These are phyloP conservation scores for Brienomyrus brachyistius DNA, from an alignment of 2,113 vertebrate genomes.

Conservation along the genomic window DNA sequence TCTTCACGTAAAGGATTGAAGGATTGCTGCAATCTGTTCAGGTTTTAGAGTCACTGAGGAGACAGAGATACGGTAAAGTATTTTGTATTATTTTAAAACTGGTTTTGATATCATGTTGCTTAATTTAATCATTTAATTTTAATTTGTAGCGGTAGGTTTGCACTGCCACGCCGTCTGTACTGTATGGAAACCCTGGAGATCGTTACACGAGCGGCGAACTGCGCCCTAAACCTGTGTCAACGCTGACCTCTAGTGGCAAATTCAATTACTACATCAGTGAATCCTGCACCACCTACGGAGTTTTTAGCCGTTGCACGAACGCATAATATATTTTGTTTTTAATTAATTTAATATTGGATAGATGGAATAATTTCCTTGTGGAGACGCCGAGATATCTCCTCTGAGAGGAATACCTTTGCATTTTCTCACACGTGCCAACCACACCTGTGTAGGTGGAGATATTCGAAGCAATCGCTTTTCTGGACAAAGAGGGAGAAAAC, in stretches of 20 bases:
- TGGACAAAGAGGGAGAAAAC: not conserved
- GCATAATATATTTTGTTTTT: not conserved
- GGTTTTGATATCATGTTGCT: constrained; percentile 54
- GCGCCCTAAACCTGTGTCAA: constrained; percentile 72
- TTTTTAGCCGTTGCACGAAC: not conserved
- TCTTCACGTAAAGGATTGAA: not conserved
- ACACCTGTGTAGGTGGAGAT: not conserved
- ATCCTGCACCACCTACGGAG: not conserved
- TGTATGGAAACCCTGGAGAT: constrained; percentile 37
- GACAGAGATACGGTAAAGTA: constrained; percentile 30
- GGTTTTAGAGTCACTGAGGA: not conserved
- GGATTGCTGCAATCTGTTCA: not conserved
- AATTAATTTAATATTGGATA: not conserved
- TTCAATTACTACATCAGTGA: not conserved
- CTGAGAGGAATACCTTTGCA: not conserved
- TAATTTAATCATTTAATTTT: constrained; percentile 63
- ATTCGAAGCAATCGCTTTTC: not conserved
- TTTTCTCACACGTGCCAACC: not conserved
- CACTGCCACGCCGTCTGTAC: not conserved
- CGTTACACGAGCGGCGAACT: not conserved
- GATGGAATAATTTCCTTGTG: not conserved
- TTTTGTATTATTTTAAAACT: constrained; percentile 54
- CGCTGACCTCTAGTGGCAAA: constrained; percentile 89
- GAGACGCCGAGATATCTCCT: not conserved
- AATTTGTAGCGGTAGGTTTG: constrained; percentile 47